Evolutionary conservation across 2,113 vertebrate genomes (phyloP).

Genomic region (Dasyornis broadbenti): DNA sequence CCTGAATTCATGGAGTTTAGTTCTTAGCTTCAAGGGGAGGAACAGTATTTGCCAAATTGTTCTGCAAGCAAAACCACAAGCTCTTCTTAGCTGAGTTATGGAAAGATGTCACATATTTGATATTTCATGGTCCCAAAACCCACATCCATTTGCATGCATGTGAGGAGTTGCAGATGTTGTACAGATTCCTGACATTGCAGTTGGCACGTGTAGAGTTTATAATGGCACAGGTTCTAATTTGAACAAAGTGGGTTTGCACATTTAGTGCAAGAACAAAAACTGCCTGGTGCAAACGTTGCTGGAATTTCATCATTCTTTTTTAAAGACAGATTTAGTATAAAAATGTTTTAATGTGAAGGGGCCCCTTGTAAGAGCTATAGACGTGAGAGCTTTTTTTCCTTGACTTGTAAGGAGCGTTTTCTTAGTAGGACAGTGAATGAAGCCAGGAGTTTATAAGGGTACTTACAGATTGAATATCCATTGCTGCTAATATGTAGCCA

Average conservation of each 20-base stretch:
- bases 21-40: background rate
- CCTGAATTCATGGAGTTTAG: background rate
- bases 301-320: background rate
- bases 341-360: background rate
- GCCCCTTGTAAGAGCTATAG: background rate
- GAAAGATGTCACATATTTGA: background rate
- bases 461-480: background rate
- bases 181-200: background rate
- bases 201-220: background rate
- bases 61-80: background rate
- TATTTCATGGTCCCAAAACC: background rate
- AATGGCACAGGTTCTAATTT: background rate
- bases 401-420: background rate
- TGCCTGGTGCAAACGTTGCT: background rate
- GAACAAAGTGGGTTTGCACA: background rate
- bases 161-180: background rate
- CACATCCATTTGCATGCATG: background rate
- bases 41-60: background rate
- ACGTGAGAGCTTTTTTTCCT: background rate
- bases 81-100: background rate
- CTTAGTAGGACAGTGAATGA: background rate
- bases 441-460: background rate
- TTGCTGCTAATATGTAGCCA: background rate
- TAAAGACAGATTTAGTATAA: background rate
- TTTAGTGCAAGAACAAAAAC: background rate